Evolutionary conservation across 1,140 invertebrate genomes (phyloP).

Genomic region (Drosophila obscura): DNA sequence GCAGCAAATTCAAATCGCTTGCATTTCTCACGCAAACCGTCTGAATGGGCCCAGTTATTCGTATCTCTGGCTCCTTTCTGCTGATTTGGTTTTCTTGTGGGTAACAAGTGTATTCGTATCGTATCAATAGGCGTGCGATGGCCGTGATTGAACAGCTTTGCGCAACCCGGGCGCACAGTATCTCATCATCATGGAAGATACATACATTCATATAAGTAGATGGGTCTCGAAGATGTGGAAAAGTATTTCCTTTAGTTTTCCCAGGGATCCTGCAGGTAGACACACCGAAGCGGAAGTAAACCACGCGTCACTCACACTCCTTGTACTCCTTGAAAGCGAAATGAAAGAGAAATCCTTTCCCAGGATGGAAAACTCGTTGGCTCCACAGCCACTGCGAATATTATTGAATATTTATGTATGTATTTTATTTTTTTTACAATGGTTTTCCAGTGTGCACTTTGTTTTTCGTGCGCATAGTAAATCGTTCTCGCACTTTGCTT

Average conservation of each 20-base stretch:
- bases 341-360: constrained; percentile 7
- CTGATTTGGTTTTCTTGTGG: constrained; percentile 36
- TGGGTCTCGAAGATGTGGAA: constrained; percentile 26
- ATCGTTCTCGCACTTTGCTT: constrained; percentile 34
- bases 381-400: not conserved
- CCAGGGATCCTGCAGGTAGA: constrained; percentile 48
- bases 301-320: too few relatives aligned
- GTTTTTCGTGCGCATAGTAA: constrained; percentile 37
- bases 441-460: constrained; percentile 42
- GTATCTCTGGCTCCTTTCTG: constrained; percentile 7
- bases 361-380: not conserved
- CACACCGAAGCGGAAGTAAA: constrained; percentile 18
- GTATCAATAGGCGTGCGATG: constrained; percentile 68
- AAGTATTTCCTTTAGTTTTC: constrained; percentile 43
- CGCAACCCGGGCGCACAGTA: constrained; percentile 32
- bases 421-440: constrained; percentile 66
- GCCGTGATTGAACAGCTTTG: constrained; percentile 62
- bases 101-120: constrained; percentile 68
- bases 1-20: constrained; percentile 70
- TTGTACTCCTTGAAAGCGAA: not conserved
- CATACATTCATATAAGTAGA: not conserved
- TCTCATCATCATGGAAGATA: constrained; percentile 14
- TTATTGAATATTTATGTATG: constrained; percentile 44
- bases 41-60: constrained; percentile 57
- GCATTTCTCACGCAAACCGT: constrained; percentile 69